phyloP scores from a whole-genome alignment of 2,113 vertebrate species.

The Sprattus sprattus region DNA sequence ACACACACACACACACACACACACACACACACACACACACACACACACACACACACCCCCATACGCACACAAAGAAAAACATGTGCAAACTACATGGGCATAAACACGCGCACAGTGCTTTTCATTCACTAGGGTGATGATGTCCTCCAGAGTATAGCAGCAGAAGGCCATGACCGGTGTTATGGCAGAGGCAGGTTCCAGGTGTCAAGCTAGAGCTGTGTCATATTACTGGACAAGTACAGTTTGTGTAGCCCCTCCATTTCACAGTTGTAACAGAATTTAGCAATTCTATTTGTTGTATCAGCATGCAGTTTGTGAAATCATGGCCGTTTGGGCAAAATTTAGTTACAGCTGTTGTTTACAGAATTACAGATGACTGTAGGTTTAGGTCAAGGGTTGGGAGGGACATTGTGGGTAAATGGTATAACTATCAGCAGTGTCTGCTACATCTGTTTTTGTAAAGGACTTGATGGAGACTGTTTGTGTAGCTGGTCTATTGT shows the following conservation, averaged over 20 bases:
- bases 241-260: neutral
- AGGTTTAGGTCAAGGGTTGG: neutral
- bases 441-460: neutral
- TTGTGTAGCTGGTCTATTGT: neutral
- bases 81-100: slow-evolving; percentile 23
- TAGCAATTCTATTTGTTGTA: neutral
- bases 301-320: neutral
- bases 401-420: neutral
- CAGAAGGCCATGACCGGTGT: neutral
- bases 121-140: neutral
- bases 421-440: neutral
- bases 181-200: neutral
- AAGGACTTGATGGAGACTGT: neutral
- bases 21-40: neutral
- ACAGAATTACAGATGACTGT: neutral
- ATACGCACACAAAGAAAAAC: neutral
- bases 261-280: neutral
- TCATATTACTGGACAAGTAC: neutral
- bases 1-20: neutral
- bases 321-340: neutral
- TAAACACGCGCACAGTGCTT: neutral
- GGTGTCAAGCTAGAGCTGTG: neutral
- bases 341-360: neutral
- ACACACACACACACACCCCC: neutral
- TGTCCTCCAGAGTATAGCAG: slow-evolving; percentile 65